phyloP scores from a whole-genome alignment of 2,888 invertebrate species.

The Tetranychus piercei region DNA sequence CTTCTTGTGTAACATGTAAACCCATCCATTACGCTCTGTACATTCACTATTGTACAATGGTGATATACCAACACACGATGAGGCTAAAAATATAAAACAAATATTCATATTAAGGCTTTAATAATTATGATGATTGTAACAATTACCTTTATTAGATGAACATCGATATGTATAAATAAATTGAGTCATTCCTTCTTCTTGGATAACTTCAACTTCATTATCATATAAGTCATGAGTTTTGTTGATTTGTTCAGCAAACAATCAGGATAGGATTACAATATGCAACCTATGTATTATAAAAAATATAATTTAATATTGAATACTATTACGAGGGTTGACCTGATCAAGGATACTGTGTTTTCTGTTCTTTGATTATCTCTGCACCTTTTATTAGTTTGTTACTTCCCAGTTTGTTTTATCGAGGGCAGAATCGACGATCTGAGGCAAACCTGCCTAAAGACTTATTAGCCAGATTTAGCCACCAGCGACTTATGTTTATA shows the following conservation, averaged over 20 bases:
- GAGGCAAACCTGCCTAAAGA: no score
- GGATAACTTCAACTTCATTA: slow-evolving; percentile 26
- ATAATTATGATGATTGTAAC: background rate
- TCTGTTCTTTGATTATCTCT: no score
- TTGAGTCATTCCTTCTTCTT: slow-evolving; percentile 25
- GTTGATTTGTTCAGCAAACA: slow-evolving; percentile 26
- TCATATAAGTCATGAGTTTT: slow-evolving; percentile 25
- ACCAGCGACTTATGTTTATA: no score
- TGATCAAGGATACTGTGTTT: no score
- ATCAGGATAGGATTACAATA: no score
- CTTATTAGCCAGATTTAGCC: no score
- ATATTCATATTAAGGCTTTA: background rate
- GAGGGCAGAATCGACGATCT: no score
- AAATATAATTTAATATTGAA: no score
- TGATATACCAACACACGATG: slow-evolving; percentile 25
- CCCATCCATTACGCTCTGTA: slow-evolving; percentile 27
- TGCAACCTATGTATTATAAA: no score
- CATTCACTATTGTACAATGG: slow-evolving; percentile 24
- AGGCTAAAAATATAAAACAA: slow-evolving; percentile 1
- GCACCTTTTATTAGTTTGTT: no score
- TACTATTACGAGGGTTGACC: no score
- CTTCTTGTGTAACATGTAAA: slow-evolving; percentile 27
- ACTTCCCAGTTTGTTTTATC: no score
- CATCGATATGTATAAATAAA: slow-evolving; percentile 27
- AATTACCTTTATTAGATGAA: slow-evolving; percentile 19